Conservation (phyloP, 92 coral and sea anemone species). For the Hydrozoanthus gracilis region DNA sequence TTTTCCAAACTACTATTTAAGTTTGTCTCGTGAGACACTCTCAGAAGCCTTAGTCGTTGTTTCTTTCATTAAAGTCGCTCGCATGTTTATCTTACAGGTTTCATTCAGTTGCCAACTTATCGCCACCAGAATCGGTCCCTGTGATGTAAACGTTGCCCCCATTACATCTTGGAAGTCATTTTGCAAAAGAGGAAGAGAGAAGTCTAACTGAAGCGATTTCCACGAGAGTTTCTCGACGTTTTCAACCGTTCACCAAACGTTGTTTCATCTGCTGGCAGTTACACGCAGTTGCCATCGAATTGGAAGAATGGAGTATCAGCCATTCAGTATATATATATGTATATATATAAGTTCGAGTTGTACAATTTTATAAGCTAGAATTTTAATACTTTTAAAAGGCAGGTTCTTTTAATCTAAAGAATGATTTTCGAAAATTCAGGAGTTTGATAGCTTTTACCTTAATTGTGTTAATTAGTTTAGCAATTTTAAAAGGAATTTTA, state of each 20-base stretch:
- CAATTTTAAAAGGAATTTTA: conserved; percentile 3
- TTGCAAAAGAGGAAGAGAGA: conserved; percentile 1
- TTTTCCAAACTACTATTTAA: not conserved
- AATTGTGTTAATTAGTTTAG: not conserved
- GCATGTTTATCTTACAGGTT: conserved; percentile 56
- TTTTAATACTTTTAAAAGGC: conserved; percentile 28
- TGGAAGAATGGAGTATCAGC: not conserved
- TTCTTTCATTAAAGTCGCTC: too few species aligned
- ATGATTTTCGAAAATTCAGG: not conserved
- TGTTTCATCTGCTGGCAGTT: not conserved
- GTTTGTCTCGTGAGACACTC: too few species aligned
- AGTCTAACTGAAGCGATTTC: not conserved
- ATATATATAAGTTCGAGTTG: not conserved
- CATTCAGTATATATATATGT: not conserved
- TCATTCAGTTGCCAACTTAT: conserved; percentile 67
- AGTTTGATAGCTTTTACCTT: not conserved
- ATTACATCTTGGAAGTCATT: not conserved
- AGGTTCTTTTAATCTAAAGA: conserved; percentile 4
- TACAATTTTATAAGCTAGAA: conserved; percentile 35
- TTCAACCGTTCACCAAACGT: not conserved
- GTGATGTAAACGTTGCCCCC: conserved; percentile 46
- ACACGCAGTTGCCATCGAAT: not conserved
- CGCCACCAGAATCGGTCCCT: conserved; percentile 83
- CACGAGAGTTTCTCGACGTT: too few species aligned
- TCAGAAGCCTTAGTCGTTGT: too few species aligned